Conservation (phyloP, 1,140 invertebrate genomes). For the Atopsyche davidsoni region DNA sequence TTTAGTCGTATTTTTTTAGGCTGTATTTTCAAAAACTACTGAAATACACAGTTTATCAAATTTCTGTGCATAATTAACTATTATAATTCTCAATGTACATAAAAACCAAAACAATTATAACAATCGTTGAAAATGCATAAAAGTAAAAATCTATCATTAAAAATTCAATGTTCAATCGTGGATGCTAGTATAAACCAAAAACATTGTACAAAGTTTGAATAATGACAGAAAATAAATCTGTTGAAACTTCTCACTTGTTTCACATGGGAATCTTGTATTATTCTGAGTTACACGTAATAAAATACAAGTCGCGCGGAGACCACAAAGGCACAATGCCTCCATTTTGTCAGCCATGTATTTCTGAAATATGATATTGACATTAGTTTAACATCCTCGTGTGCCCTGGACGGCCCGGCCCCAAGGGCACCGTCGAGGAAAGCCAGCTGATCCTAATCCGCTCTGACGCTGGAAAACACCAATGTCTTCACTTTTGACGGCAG, state of each 20-base stretch:
- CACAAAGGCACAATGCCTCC: slow-evolving; percentile 16
- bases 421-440: no score
- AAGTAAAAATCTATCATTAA: no score
- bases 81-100: not conserved
- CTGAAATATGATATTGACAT: slow-evolving; percentile 20
- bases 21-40: not conserved
- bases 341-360: slow-evolving; percentile 24
- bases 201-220: not conserved
- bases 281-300: slow-evolving; percentile 17
- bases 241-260: slow-evolving; percentile 19
- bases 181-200: no score
- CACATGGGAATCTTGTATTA: slow-evolving; percentile 18
- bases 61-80: not conserved
- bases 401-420: not conserved
- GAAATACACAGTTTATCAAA: not conserved
- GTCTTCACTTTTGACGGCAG: no score
- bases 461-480: no score
- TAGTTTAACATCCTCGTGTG: slow-evolving; percentile 16
- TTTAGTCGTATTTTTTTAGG: not conserved
- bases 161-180: no score
- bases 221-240: slow-evolving; percentile 17
- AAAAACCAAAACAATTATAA: not conserved
- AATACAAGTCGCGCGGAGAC: slow-evolving; percentile 14
- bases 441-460: no score
- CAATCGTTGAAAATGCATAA: no score